Percentiles rank a stretch among this genome's conserved stretches.
Conservation (phyloP, 2,888 invertebrate species). For the Frankliniella fusca region DNA sequence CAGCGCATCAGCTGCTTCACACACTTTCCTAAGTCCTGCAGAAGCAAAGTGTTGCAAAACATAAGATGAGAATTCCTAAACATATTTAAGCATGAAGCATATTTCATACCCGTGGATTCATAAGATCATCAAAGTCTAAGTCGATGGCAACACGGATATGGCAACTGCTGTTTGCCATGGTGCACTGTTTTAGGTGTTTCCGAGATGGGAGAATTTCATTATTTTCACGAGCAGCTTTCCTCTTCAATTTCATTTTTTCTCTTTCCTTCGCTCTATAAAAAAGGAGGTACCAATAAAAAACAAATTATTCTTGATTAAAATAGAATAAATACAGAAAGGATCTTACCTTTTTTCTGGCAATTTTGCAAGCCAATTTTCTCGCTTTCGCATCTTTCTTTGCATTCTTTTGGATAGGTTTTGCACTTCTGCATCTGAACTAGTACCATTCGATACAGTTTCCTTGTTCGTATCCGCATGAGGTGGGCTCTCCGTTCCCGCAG, state of each 20-base stretch:
- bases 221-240: conserved; percentile 63
- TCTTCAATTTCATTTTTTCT: conserved; percentile 64
- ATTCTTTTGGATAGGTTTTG: neutral
- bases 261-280: conserved; percentile 59
- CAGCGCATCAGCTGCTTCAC: conserved; percentile 86
- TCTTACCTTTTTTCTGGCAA: neutral
- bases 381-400: neutral
- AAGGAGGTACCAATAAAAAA: neutral
- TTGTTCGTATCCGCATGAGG: neutral
- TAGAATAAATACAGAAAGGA: neutral
- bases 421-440: neutral
- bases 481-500: neutral
- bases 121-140: conserved; percentile 83
- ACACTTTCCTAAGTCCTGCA: conserved; percentile 76
- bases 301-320: neutral
- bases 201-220: conserved; percentile 71
- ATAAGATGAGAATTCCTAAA: neutral
- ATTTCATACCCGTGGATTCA: conserved; percentile 55
- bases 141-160: conserved; percentile 76
- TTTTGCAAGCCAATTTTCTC: neutral
- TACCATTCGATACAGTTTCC: neutral
- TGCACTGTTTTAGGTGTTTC: conserved; percentile 71
- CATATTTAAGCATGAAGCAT: neutral
- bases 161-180: conserved; percentile 63
- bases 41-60: neutral